A percentile compares a stretch with the other conserved stretches of the same genome.
Conservation (phyloP, 2,113 vertebrate species). For the Formicarius rufipectus region DNA sequence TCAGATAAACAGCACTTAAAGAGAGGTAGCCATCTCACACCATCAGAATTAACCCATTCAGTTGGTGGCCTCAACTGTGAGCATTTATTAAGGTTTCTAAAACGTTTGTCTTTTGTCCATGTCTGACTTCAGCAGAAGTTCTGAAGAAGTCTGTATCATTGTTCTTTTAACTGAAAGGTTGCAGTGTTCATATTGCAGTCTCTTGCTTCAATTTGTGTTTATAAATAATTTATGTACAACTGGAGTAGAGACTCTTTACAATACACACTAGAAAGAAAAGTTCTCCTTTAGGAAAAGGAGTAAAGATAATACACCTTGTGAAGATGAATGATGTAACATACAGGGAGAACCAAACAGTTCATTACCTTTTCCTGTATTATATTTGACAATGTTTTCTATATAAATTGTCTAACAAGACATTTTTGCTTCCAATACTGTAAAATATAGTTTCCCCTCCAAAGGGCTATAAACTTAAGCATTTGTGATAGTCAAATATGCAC, state of each 20-base stretch:
- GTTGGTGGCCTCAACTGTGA: neutral
- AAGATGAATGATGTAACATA: neutral
- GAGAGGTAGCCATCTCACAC: neutral
- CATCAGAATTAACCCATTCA: neutral
- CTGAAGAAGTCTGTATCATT: neutral
- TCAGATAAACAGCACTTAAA: neutral
- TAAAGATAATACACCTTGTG: neutral
- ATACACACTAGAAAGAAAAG: neutral
- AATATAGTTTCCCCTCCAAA: neutral
- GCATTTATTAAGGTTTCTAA: neutral
- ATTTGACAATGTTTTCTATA: neutral
- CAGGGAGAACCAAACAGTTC: neutral
- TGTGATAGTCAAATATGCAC: neutral
- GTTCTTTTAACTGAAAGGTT: neutral
- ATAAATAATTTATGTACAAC: constrained; percentile 62
- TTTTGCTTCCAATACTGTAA: neutral
- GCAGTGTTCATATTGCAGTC: neutral
- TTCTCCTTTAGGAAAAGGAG: neutral
- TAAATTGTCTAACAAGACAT: neutral
- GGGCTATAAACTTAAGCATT: neutral
- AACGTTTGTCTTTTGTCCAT: neutral
- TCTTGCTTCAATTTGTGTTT: neutral
- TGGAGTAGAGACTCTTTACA: neutral
- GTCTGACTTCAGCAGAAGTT: neutral
- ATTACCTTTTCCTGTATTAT: neutral